Evolutionary conservation across 2,888 invertebrate species (phyloP).

Genomic region (Agrilus mali): DNA sequence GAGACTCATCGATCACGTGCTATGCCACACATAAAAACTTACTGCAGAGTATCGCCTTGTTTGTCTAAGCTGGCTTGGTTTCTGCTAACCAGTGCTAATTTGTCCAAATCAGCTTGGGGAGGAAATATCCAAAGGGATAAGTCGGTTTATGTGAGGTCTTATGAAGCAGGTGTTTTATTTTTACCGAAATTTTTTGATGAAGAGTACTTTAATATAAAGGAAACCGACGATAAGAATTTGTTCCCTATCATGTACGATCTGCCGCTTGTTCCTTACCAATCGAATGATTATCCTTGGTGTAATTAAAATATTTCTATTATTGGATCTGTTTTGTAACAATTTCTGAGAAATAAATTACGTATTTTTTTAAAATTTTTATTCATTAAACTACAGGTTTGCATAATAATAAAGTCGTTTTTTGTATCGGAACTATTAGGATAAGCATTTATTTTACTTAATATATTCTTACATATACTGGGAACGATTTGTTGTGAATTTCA

Average conservation of each 20-base stretch:
- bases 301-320: constrained; percentile 18
- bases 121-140: constrained; percentile 47
- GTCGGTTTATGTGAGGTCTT: constrained; percentile 62
- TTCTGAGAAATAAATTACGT: not conserved
- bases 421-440: no score
- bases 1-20: constrained; percentile 58
- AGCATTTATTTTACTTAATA: no score
- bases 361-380: not conserved
- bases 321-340: not conserved
- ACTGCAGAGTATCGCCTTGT: constrained; percentile 63
- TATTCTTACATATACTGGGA: no score
- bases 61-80: constrained; percentile 63
- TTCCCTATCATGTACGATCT: constrained; percentile 73
- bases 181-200: constrained; percentile 72
- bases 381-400: not conserved
- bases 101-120: constrained; percentile 98
- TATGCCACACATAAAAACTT: constrained; percentile 93
- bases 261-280: constrained; percentile 59
- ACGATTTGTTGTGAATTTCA: no score
- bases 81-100: constrained; percentile 82
- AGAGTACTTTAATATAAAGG: constrained; percentile 29
- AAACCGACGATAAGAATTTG: constrained; percentile 19
- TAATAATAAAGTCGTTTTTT: no score
- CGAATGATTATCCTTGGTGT: constrained; percentile 53
- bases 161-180: constrained; percentile 84